phyloP scores from a whole-genome alignment of 2,888 invertebrate species.

The Sicus ferrugineus region DNA sequence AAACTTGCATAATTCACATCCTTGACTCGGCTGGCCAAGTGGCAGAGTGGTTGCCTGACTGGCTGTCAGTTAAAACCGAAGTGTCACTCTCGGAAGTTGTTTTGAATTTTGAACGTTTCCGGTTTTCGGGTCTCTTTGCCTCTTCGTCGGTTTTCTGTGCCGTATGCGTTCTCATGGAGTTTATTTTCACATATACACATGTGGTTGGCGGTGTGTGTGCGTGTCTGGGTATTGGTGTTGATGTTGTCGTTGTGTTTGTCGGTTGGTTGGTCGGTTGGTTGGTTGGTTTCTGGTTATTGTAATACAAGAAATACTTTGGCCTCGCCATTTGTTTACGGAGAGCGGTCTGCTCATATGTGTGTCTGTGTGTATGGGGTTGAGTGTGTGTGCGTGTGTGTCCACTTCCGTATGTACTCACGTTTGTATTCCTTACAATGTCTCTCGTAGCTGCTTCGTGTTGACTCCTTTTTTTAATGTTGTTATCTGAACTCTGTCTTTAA shows the following conservation, averaged over 20 bases:
- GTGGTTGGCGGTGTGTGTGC: neutral
- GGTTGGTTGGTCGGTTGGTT: too few species aligned
- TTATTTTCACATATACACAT: too few species aligned
- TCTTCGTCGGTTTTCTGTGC: too few species aligned
- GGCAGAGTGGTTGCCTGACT: too few species aligned
- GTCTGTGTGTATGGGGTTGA: neutral
- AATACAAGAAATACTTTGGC: slow-evolving; percentile 9
- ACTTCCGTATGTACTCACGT: neutral
- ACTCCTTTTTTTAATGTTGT: too few species aligned
- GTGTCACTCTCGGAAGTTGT: slow-evolving; percentile 15
- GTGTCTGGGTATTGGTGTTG: neutral
- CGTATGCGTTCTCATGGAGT: too few species aligned
- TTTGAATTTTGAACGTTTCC: slow-evolving; percentile 12
- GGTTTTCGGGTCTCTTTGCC: neutral
- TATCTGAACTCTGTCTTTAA: too few species aligned
- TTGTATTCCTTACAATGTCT: too few species aligned
- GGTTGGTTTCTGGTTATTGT: slow-evolving; percentile 6
- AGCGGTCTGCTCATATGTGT: neutral
- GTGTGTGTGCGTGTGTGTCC: neutral
- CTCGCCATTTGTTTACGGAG: neutral
- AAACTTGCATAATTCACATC: too few species aligned
- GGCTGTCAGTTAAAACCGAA: slow-evolving; percentile 13
- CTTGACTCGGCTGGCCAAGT: too few species aligned
- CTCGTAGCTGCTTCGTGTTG: too few species aligned
- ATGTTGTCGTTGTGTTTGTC: neutral